Conservation (phyloP, 2,888 invertebrate species). For the Tipula lateralis region DNA sequence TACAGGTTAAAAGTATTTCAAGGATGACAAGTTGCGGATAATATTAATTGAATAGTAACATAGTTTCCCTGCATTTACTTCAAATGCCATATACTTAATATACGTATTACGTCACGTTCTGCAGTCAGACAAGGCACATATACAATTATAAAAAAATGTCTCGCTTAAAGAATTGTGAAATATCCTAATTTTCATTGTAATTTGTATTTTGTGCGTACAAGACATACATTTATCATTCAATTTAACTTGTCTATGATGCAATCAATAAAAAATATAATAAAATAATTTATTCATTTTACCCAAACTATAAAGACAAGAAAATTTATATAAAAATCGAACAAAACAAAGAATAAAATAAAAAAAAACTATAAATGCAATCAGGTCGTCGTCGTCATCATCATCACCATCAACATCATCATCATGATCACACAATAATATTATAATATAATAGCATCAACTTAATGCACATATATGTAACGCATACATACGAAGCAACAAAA, state of each 20-base stretch:
- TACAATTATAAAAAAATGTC: neutral
- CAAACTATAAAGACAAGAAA: neutral
- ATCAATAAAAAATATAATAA: neutral
- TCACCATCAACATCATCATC: neutral
- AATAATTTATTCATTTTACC: neutral
- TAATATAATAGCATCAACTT: neutral
- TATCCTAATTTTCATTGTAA: neutral
- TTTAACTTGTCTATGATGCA: neutral
- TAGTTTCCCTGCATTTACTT: no score
- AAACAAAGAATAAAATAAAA: neutral
- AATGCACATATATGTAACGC: neutral
- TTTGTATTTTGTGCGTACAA: neutral
- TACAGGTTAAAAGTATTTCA: neutral
- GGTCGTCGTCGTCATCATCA: neutral
- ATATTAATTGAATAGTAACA: neutral
- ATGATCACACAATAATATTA: neutral
- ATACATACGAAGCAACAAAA: neutral
- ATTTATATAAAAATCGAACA: neutral
- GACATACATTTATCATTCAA: neutral
- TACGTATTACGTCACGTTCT: no score
- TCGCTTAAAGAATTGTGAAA: no score
- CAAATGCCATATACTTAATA: neutral
- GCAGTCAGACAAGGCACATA: no score
- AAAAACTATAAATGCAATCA: neutral
- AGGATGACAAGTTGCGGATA: constrained; percentile 11